A percentile compares a stretch with the other conserved stretches of the same genome.
Evolutionary conservation across 2,888 invertebrate genomes (phyloP).

Genomic region (Cryptocephalus primarius): DNA sequence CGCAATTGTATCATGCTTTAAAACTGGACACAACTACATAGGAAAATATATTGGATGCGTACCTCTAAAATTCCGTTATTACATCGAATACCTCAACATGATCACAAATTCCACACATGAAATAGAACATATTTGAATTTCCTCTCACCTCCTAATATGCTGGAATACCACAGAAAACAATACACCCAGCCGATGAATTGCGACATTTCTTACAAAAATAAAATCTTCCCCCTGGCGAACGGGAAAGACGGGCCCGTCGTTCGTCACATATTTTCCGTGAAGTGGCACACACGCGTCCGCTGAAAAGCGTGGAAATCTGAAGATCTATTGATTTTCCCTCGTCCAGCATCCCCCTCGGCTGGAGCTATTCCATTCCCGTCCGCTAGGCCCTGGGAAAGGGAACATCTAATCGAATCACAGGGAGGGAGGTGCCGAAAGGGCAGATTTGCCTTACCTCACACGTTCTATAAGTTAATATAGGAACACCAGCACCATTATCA

Average conservation of each 20-base stretch:
- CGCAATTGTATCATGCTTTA: no score
- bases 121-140: not conserved
- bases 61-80: no score
- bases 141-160: slow-evolving; percentile 33
- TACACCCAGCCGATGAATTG: slow-evolving; percentile 27
- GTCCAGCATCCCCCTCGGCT: slow-evolving; percentile 8
- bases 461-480: slow-evolving; percentile 11
- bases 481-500: slow-evolving; percentile 18
- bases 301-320: slow-evolving; percentile 2
- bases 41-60: no score
- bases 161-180: slow-evolving; percentile 33
- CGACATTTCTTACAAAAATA: no score
- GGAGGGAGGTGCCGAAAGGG: not conserved
- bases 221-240: not conserved
- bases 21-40: no score
- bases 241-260: slow-evolving; percentile 1
- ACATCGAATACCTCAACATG: no score
- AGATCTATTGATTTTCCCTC: slow-evolving; percentile 14
- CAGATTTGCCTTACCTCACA: not conserved
- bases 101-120: no score
- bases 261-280: not conserved
- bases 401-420: not conserved
- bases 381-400: slow-evolving; percentile 3
- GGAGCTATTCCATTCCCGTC: slow-evolving; percentile 6
- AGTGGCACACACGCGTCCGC: not conserved